Evolutionary conservation across 2,113 vertebrate genomes (phyloP).

Genomic region (Polyodon spathula): DNA sequence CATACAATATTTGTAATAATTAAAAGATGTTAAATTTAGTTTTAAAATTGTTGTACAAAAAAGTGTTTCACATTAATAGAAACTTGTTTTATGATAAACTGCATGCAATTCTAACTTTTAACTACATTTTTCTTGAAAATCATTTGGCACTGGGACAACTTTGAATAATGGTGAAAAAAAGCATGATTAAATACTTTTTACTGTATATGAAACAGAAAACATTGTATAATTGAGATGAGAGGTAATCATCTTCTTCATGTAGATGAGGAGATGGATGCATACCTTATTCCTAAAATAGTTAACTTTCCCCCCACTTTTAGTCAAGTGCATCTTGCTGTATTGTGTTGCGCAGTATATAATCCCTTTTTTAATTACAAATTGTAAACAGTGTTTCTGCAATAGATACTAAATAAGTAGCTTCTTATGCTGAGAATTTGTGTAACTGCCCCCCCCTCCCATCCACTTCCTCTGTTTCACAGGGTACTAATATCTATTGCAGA

Average conservation of each 20-base stretch:
- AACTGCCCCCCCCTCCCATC: too few species aligned
- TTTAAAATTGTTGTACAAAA: slow-evolving; percentile 30
- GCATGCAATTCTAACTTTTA: slow-evolving; percentile 36
- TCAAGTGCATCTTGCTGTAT: neutral
- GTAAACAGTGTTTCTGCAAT: too few species aligned
- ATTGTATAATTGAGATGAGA: slow-evolving; percentile 26
- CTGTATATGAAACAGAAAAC: slow-evolving; percentile 33
- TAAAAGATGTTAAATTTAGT: slow-evolving; percentile 34
- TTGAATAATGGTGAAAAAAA: slow-evolving; percentile 23
- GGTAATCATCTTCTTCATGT: slow-evolving; percentile 6
- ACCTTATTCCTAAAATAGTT: slow-evolving; percentile 7
- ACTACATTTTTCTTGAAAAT: slow-evolving; percentile 37
- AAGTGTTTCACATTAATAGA: slow-evolving; percentile 25
- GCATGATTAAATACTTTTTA: slow-evolving; percentile 35
- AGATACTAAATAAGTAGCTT: too few species aligned
- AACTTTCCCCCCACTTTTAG: neutral
- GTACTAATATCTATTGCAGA: neutral
- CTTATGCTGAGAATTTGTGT: too few species aligned
- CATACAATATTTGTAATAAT: slow-evolving; percentile 37
- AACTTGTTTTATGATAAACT: slow-evolving; percentile 28
- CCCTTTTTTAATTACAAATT: too few species aligned
- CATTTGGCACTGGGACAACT: slow-evolving; percentile 26
- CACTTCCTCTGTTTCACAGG: slow-evolving; percentile 1
- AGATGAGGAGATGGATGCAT: neutral
- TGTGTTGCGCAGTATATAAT: neutral